A percentile compares a stretch with the other conserved stretches of the same genome.
Conservation (phyloP, 1,140 invertebrate genomes). For the Luehdorfia chinensis region DNA sequence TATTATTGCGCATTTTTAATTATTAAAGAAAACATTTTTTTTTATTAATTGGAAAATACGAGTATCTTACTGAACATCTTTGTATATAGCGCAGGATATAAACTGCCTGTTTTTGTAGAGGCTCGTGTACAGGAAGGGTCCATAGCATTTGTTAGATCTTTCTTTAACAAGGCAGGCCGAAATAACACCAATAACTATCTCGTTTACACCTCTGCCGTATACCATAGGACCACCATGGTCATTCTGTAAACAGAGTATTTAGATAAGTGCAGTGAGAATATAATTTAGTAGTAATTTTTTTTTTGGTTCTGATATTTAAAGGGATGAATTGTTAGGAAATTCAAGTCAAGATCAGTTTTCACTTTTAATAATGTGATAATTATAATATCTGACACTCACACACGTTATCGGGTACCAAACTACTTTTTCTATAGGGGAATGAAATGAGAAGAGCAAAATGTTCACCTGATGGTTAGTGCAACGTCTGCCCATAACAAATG, state of each 20-base stretch:
- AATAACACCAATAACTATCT: conserved; percentile 51
- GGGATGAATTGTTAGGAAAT: no score
- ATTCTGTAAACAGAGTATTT: conserved; percentile 33
- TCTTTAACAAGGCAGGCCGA: conserved; percentile 60
- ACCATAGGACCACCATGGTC: conserved; percentile 59
- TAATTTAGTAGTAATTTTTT: not conserved
- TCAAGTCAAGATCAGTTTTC: no score
- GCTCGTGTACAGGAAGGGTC: conserved; percentile 64
- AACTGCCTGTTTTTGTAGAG: conserved; percentile 61
- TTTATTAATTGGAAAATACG: conserved; percentile 31
- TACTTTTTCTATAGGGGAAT: no score
- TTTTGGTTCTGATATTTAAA: no score
- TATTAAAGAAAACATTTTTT: no score
- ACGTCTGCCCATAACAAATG: no score
- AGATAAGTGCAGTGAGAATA: conserved; percentile 2
- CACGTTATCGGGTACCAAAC: no score
- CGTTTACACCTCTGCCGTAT: conserved; percentile 43
- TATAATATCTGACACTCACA: no score
- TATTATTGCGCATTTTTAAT: no score
- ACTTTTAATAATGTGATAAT: no score
- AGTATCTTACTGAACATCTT: conserved; percentile 54
- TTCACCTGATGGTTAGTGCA: no score
- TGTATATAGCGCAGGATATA: conserved; percentile 59
- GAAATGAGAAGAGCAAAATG: no score
- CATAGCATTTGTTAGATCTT: conserved; percentile 58